A percentile compares a stretch with the other conserved stretches of the same genome.
Conservation (phyloP, 2,113 vertebrate genomes). For the Origma solitaria region DNA sequence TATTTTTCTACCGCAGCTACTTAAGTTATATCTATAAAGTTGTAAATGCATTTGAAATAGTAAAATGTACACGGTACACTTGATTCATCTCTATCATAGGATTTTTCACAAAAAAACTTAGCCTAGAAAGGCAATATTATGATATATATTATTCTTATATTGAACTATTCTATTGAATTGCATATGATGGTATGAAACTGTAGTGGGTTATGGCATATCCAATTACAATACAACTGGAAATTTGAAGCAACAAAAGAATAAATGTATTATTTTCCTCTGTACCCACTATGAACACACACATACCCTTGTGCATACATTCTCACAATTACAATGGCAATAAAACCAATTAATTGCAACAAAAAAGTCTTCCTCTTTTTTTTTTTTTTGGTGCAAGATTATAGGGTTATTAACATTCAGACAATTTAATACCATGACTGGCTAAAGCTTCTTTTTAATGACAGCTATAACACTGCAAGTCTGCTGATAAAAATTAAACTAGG, state of each 20-base stretch:
- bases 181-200: background rate
- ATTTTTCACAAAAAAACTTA: background rate
- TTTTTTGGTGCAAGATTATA: background rate
- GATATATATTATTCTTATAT: background rate
- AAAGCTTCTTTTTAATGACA: background rate
- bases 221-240: background rate
- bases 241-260: background rate
- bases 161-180: background rate
- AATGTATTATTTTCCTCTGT: background rate
- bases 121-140: background rate
- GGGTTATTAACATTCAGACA: background rate
- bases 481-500: background rate
- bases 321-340: background rate
- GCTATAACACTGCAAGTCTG: background rate
- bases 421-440: background rate
- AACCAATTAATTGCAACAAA: background rate
- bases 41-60: background rate
- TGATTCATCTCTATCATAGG: background rate
- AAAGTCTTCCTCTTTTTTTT: background rate
- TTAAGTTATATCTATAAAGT: background rate
- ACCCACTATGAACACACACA: background rate
- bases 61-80: background rate
- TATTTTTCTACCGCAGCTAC: background rate
- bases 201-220: background rate
- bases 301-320: background rate